A percentile compares a stretch with the other conserved stretches of the same genome.
phyloP scores from a whole-genome alignment of 2,888 invertebrate species.

The Ochlodes sylvanus region DNA sequence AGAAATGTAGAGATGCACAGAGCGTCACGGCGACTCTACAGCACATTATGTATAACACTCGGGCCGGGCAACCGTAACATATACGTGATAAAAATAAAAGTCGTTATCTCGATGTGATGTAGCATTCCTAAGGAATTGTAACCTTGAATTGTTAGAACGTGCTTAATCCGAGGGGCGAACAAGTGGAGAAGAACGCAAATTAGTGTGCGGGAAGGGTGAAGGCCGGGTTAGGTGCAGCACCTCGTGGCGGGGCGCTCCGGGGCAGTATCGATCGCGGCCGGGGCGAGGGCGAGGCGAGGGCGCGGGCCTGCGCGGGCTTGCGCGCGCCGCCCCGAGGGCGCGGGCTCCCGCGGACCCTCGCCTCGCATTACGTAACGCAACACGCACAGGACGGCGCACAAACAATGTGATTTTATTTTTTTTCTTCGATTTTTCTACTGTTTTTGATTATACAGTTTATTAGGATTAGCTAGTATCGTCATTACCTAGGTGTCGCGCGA shows the following conservation, averaged over 20 bases:
- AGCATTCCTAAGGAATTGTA: constrained; percentile 34
- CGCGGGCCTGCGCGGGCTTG: constrained; percentile 43
- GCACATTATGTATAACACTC: constrained; percentile 5
- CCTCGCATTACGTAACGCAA: constrained; percentile 82
- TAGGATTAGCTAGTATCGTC: constrained; percentile 73
- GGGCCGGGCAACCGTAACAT: constrained; percentile 16
- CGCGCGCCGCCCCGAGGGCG: constrained; percentile 54
- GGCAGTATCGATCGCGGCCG: constrained; percentile 49
- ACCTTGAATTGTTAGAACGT: constrained; percentile 53
- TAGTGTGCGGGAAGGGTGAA: constrained; percentile 46
- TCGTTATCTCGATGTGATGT: constrained; percentile 36
- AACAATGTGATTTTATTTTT: constrained; percentile 84
- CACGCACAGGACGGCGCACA: constrained; percentile 85
- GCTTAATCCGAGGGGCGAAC: constrained; percentile 59
- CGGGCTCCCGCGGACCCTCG: constrained; percentile 66
- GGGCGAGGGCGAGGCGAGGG: constrained; percentile 46
- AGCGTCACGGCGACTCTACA: not conserved
- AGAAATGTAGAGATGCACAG: constrained; percentile 18
- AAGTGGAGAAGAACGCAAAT: constrained; percentile 47
- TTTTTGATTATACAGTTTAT: constrained; percentile 80
- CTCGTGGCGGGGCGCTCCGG: constrained; percentile 36
- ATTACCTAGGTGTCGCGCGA: constrained; percentile 75
- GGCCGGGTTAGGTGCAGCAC: constrained; percentile 41
- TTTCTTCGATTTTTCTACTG: constrained; percentile 73
- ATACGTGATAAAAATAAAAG: constrained; percentile 36